These are phyloP conservation scores for Sycophaga agraensis DNA, from an alignment of 1,140 invertebrate genomes.

Conservation along the genomic window DNA sequence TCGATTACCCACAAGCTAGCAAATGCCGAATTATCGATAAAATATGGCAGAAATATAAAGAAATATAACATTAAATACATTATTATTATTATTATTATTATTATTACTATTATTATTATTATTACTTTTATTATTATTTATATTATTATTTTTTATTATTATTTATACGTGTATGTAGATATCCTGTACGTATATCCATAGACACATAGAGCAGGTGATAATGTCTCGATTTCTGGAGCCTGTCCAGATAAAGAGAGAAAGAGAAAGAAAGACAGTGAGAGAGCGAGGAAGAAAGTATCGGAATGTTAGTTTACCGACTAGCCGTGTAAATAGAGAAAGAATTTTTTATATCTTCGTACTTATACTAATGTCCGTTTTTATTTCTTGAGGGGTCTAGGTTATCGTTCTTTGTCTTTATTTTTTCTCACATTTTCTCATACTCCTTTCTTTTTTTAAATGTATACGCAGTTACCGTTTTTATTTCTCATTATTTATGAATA, in stretches of 20 bases:
- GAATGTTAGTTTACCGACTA: slow-evolving; percentile 8
- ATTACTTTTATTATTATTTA: too few species aligned
- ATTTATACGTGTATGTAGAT: neutral
- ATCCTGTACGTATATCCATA: neutral
- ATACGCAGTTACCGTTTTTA: too few species aligned
- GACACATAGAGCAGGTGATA: slow-evolving; percentile 8
- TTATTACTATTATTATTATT: too few species aligned
- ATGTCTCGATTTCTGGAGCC: slow-evolving; percentile 15
- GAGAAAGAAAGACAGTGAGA: slow-evolving; percentile 20
- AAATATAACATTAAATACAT: too few species aligned
- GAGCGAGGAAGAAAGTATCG: slow-evolving; percentile 3
- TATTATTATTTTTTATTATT: too few species aligned
- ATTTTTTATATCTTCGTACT: slow-evolving; percentile 26
- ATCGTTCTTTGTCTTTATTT: too few species aligned
- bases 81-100: too few species aligned
- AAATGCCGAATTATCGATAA: slow-evolving; percentile 5
- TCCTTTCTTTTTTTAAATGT: slow-evolving; percentile 37
- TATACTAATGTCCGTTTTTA: slow-evolving; percentile 32
- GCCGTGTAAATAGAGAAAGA: slow-evolving; percentile 23
- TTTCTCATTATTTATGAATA: slow-evolving; percentile 41
- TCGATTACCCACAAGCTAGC: neutral
- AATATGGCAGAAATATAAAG: neutral
- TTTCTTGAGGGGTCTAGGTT: slow-evolving; percentile 33
- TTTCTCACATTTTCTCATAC: slow-evolving; percentile 31
- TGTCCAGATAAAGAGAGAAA: slow-evolving; percentile 15